Evolutionary conservation across 2,797 vertebrate species (phyloP).

Genomic region (Peromyscus nudipes): DNA sequence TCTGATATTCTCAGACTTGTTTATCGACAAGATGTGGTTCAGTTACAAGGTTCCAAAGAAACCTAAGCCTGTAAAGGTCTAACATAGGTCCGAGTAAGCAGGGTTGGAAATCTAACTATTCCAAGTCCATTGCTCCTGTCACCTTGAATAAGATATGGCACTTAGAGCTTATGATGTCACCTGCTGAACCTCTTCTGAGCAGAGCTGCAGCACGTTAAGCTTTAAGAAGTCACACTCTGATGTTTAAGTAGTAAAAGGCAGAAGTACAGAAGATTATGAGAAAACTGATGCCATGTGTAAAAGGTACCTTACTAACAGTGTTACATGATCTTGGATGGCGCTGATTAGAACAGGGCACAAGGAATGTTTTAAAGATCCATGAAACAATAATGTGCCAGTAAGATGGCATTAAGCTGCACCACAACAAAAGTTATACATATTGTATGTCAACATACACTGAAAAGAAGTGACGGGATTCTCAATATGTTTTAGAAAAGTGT

Average conservation of each 20-base stretch:
- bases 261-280: slow-evolving; percentile 72
- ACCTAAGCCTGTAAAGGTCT: slow-evolving; percentile 8
- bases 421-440: slow-evolving; percentile 69
- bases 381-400: slow-evolving; percentile 63
- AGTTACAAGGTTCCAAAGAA: slow-evolving; percentile 29
- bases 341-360: slow-evolving; percentile 67
- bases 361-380: slow-evolving; percentile 73
- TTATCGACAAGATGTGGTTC: background rate
- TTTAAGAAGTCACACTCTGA: slow-evolving; percentile 58
- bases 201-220: slow-evolving; percentile 22
- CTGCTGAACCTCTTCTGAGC: slow-evolving; percentile 52
- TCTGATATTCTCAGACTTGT: slow-evolving; percentile 40
- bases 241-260: slow-evolving; percentile 41
- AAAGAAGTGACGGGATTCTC: slow-evolving; percentile 54
- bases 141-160: slow-evolving; percentile 70
- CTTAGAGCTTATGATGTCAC: slow-evolving; percentile 60
- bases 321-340: slow-evolving; percentile 75
- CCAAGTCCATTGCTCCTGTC: background rate
- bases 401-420: slow-evolving; percentile 57
- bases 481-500: slow-evolving; percentile 76
- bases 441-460: slow-evolving; percentile 43
- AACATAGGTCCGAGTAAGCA: background rate
- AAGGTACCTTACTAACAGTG: slow-evolving; percentile 84
- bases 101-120: slow-evolving; percentile 3
- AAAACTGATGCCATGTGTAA: slow-evolving; percentile 79